Evolutionary conservation across 2,113 vertebrate species (phyloP), one percentile per base, ranked within the genome.

Genomic region (Mesitornis unicolor): DNA sequence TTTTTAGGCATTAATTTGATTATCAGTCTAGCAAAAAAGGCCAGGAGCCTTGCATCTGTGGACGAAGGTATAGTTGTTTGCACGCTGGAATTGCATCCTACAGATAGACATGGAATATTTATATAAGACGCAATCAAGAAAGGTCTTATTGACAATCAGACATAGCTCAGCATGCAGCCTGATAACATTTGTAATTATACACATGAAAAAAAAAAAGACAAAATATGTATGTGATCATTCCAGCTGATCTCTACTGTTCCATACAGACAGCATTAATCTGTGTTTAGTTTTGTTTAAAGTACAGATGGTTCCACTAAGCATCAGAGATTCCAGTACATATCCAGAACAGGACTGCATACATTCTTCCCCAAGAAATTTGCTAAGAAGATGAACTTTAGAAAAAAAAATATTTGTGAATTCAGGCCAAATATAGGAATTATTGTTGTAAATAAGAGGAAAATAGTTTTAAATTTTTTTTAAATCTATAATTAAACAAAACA

Each of bases 91-190:
- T 18, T 56, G 47, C 56, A 81, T 60, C 76, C 71, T 78, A 35
- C 28, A 38, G 68, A 86, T 9, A 90, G 93, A 93, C 69, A 21
- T 12, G 64, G 83, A 94, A 78, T 93, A 90, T 94, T 96, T 95
- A 70, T 86, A 83, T 8, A 78, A 53, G 2, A 17, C 60, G 92
- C 88, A 97, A 92, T 96, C 93, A 94, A 92, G 83, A 93, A 48
- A 87, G 43, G 43, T 42, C 88, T 90, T 94, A 92, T 25, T 92
- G 96, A 90, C 88, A 94, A 93, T 95, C 93, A 95, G 95, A 71
- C 64, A 29, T 40, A 21, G 73, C 90, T 93, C 95, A 96, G 96
- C 82, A 67, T 57, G 75, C 61, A 89, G 86, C 85, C 92, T 90
- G 80, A 48, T 84, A 93, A 92, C 68, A 81, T 40, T 59, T 64